Evolutionary conservation across 2,113 vertebrate species (phyloP).

Genomic region (Cinclus mexicanus): DNA sequence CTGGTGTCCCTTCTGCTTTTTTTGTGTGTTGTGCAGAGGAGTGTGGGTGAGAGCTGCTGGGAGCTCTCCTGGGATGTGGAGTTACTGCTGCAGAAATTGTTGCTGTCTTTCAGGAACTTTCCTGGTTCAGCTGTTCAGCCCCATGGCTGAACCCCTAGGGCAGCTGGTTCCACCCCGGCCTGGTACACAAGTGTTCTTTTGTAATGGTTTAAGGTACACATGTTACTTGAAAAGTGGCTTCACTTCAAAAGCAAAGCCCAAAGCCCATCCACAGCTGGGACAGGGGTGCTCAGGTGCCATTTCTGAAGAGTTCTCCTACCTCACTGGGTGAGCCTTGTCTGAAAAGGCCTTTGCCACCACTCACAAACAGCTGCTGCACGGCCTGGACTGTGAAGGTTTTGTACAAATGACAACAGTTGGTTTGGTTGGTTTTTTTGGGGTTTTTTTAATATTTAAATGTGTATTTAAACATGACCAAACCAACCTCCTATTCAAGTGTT

Average conservation of each 20-base stretch:
- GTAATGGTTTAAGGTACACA: not conserved
- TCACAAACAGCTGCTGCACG: not conserved
- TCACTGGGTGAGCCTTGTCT: not conserved
- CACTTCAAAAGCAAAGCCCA: not conserved
- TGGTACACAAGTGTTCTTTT: not conserved
- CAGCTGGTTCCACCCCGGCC: not conserved
- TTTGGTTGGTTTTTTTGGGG: too few relatives aligned
- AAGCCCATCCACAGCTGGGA: not conserved
- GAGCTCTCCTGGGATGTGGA: not conserved
- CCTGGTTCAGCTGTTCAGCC: not conserved
- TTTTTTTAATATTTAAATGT: not conserved
- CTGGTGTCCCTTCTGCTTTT: not conserved
- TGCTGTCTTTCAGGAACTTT: not conserved
- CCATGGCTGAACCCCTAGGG: fast-evolving
- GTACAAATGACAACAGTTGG: not conserved
- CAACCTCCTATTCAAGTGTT: not conserved
- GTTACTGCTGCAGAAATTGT: not conserved
- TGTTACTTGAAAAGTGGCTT: not conserved
- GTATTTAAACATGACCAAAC: not conserved
- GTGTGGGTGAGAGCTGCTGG: not conserved
- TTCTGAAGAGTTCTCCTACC: not conserved
- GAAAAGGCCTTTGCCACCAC: not conserved
- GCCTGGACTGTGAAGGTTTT: not conserved
- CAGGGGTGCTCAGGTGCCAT: not conserved
- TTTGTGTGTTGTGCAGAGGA: not conserved